Evolutionary conservation across 64 coral and sea anemone species (phyloP).

Genomic region (Cladopsammia gracilis): DNA sequence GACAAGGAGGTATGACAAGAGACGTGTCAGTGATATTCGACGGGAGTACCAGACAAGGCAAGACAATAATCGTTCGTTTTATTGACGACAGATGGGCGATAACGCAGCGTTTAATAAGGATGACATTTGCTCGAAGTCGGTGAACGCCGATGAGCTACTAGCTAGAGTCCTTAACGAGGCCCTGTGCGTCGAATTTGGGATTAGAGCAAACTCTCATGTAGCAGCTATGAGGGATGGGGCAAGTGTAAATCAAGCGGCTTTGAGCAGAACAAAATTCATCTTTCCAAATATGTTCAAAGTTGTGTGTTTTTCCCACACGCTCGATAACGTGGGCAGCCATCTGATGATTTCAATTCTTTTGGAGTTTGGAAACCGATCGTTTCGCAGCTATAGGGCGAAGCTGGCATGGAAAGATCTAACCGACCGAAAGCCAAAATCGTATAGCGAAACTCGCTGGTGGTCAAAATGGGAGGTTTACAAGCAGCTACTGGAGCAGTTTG

Average conservation of each 20-base stretch:
- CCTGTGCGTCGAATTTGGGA: neutral
- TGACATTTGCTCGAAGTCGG: neutral
- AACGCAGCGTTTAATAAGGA: conserved; percentile 27
- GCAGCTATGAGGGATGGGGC: conserved; percentile 1
- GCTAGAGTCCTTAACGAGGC: too few relatives aligned
- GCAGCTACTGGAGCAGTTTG: conserved; percentile 29
- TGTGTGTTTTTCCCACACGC: conserved; percentile 11
- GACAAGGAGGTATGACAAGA: conserved; percentile 69
- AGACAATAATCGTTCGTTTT: conserved; percentile 63
- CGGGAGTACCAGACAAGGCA: conserved; percentile 53
- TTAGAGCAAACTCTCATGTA: neutral
- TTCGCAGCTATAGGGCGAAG: neutral
- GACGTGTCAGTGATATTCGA: conserved; percentile 53
- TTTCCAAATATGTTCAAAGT: neutral
- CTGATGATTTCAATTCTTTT: neutral
- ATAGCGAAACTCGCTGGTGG: neutral
- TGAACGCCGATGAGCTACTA: too few relatives aligned
- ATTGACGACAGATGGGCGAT: conserved; percentile 27
- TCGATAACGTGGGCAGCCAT: neutral
- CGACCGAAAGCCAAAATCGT: conserved; percentile 16
- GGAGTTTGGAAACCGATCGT: neutral
- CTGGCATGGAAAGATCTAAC: conserved; percentile 4
- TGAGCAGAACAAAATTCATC: neutral
- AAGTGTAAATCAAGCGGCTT: neutral
- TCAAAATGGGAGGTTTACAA: conserved; percentile 38